Conservation (phyloP, 2,113 vertebrate species). For the Scartelaos histophorus region DNA sequence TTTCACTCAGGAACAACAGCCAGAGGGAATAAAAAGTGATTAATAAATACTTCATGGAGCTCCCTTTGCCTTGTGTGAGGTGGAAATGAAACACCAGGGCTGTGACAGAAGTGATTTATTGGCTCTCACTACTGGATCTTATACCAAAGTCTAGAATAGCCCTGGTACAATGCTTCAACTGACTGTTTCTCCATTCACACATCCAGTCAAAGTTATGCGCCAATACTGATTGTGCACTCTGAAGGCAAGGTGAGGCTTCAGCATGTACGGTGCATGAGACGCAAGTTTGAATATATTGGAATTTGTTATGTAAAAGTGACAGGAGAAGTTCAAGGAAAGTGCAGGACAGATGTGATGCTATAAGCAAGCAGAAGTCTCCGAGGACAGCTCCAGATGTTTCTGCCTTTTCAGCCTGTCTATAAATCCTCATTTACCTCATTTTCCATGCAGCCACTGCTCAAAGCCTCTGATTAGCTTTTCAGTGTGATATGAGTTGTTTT, state of each 20-base stretch:
- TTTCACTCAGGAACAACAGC: slow-evolving; percentile 32
- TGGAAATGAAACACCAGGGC: slow-evolving; percentile 60
- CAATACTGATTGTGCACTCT: not conserved
- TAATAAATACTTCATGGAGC: slow-evolving; percentile 59
- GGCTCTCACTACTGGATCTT: slow-evolving; percentile 26
- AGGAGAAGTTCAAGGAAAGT: slow-evolving; percentile 10
- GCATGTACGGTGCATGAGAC: not conserved
- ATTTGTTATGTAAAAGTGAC: slow-evolving; percentile 4
- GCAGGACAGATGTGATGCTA: slow-evolving; percentile 22
- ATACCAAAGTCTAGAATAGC: slow-evolving; percentile 24
- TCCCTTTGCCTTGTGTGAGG: slow-evolving; percentile 28
- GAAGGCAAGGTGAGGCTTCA: not conserved
- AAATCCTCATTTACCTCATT: slow-evolving; percentile 1
- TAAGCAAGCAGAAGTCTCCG: not conserved
- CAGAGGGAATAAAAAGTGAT: slow-evolving; percentile 46
- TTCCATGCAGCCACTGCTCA: not conserved
- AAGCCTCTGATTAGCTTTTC: not conserved
- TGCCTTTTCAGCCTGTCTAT: slow-evolving; percentile 22
- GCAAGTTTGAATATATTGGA: not conserved
- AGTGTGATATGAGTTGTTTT: not conserved
- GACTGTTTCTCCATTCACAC: slow-evolving; percentile 14
- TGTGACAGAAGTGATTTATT: slow-evolving; percentile 63
- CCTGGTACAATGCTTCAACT: slow-evolving; percentile 10
- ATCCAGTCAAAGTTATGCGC: slow-evolving; percentile 9
- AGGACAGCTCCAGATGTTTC: slow-evolving; percentile 30